Conservation (phyloP, 1,140 invertebrate species). For the Cephus cinctus region DNA sequence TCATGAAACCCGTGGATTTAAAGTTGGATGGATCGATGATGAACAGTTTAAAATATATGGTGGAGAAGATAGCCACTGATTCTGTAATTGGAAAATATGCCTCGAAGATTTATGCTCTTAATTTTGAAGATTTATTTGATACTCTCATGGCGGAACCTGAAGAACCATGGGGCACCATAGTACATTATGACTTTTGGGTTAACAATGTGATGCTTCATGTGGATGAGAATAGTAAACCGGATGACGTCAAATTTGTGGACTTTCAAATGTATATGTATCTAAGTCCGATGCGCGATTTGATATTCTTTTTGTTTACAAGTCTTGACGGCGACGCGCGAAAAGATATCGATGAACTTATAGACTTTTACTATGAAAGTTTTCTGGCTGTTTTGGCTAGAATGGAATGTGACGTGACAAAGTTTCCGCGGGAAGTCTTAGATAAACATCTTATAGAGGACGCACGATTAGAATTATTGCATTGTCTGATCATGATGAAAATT, state of each 20-base stretch:
- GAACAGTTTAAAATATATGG: background rate
- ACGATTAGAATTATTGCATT: too few relatives aligned
- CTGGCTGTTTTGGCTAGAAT: slow-evolving; percentile 6
- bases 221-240: slow-evolving; percentile 9
- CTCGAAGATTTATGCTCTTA: too few relatives aligned
- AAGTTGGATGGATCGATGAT: slow-evolving; percentile 1
- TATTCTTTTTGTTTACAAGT: slow-evolving; percentile 30
- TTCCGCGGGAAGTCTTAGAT: background rate
- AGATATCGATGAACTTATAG: slow-evolving; percentile 1
- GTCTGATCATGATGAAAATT: too few relatives aligned
- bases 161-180: slow-evolving; percentile 9
- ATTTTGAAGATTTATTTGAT: background rate
- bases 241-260: slow-evolving; percentile 30
- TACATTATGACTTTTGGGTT: slow-evolving; percentile 33
- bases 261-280: slow-evolving; percentile 26
- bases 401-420: slow-evolving; percentile 1
- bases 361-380: slow-evolving; percentile 7
- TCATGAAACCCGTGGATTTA: background rate
- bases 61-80: too few relatives aligned
- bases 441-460: too few relatives aligned
- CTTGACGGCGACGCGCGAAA: background rate
- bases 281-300: slow-evolving; percentile 26
- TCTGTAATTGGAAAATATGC: too few relatives aligned
- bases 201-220: slow-evolving; percentile 37
- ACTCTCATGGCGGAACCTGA: background rate